Conservation (phyloP, 2,888 invertebrate genomes). For the Leucophenga montana region DNA sequence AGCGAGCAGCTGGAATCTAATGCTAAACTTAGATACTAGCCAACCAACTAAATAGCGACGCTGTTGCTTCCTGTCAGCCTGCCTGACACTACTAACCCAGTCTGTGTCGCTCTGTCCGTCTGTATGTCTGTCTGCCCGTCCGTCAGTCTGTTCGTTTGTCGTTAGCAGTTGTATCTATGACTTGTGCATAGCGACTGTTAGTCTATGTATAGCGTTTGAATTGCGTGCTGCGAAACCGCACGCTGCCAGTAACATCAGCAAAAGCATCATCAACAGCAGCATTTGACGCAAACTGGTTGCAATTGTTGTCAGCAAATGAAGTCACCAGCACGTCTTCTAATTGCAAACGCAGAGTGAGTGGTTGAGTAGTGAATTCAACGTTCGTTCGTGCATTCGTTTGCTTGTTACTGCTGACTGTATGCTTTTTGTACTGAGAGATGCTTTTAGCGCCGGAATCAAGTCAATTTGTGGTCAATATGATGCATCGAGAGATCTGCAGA, state of each 20-base stretch:
- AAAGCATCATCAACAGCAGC: neutral
- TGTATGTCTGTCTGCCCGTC: conserved; percentile 50
- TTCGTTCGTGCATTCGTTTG: conserved; percentile 26
- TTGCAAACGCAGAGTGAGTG: conserved; percentile 4
- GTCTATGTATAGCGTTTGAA: neutral
- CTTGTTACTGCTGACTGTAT: conserved; percentile 5
- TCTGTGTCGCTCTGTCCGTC: neutral
- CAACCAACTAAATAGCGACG: conserved; percentile 12
- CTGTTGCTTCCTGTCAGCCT: conserved; percentile 44
- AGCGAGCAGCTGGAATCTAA: neutral
- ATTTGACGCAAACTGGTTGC: conserved; percentile 1
- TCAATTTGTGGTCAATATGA: conserved; percentile 48
- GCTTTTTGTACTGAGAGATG: conserved; percentile 27
- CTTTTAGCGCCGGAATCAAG: conserved; percentile 36
- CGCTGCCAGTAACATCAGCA: neutral
- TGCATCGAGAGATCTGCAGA: neutral
- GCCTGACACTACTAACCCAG: conserved; percentile 56
- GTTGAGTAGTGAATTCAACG: too few relatives aligned
- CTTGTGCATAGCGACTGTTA: conserved; percentile 33
- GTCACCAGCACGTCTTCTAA: conserved; percentile 17
- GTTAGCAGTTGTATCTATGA: conserved; percentile 54
- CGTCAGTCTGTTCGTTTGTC: conserved; percentile 56
- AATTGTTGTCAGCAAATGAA: conserved; percentile 14
- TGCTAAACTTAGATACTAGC: neutral
- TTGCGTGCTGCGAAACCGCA: conserved; percentile 14